Base-by-base conservation (phyloP, 2,113 vertebrate genomes). In the Elachura formosa region DNA sequence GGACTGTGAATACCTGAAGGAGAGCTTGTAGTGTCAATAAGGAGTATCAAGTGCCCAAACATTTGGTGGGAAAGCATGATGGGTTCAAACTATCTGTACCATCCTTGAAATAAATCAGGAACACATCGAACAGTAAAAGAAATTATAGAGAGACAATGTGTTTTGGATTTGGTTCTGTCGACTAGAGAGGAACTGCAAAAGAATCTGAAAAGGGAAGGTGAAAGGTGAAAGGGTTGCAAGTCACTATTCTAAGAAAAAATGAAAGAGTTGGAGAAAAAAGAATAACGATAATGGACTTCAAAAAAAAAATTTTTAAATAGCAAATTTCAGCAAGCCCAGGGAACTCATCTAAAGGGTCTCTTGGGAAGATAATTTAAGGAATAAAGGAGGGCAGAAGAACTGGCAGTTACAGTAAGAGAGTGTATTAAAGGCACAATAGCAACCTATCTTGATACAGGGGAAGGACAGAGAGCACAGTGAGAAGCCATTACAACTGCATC, bases 401-500 rank as follows among this genome's bases (percentile, higher is more conserved):
- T 86, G 72, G 52, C 64, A 93, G 80, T 75, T 94, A 63, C 29
- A 64, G 72, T 28, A 63, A 86, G 61, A 51, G 16, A 90, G 68
- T 75, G 43, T 90, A 92, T 87, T 94, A 90, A 79, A 88, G 61
- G 52, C 45, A 72, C 73, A 95, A 89, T 84, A 89, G 80, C 72
- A 90, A 45, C 76, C 64, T 93, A 36, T 92, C 89, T 84, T 77
- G 40, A 81, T 92, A 83, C 36, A 72, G 48, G 21, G 19, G 21
- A 81, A 90, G 80, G 92, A 94, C 64, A 94, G 86, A 89, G 36
- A 93, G 79, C 79, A 93, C 89, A 89, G 86, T 78, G 21, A 96
- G 92, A 89, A 89, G 33, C 86, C 89, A 94, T 94, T 94, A 95
- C 59, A 56, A 82, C 80, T 94, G 83, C 86, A 94, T 95, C 89